Conservation (phyloP, 1,140 invertebrate genomes). For the Portunus trituberculatus region DNA sequence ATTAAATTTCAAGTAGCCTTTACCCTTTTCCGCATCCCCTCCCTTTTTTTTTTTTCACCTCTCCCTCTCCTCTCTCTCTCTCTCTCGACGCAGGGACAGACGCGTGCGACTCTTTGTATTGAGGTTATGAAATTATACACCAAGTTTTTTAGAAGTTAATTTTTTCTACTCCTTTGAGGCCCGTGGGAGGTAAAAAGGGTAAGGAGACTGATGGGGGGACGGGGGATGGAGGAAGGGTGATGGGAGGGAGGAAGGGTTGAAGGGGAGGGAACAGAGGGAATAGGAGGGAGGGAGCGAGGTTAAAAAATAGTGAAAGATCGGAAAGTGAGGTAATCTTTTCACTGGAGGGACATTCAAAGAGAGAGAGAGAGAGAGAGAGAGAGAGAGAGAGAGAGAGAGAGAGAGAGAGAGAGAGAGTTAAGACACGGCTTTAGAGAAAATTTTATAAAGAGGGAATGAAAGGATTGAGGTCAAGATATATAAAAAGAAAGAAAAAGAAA, state of each 20-base stretch:
- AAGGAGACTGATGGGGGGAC: background rate
- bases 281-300: background rate
- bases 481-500: background rate
- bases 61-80: background rate
- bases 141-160: no score
- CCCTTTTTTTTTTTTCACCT: background rate
- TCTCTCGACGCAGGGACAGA: background rate
- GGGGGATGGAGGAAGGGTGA: background rate
- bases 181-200: background rate
- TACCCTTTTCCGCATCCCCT: background rate
- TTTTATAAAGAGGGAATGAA: no score
- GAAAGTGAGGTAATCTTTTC: no score
- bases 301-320: no score
- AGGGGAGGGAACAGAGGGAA: background rate
- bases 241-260: background rate
- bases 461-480: background rate
- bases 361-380: slow-evolving; percentile 29
- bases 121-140: no score
- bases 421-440: background rate
- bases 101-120: no score
- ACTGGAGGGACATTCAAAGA: no score
- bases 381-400: slow-evolving; percentile 43
- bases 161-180: no score
- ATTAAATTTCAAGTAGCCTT: background rate
- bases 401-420: slow-evolving; percentile 35